Evolutionary conservation across 1,140 invertebrate species (phyloP), one percentile per base, ranked within the genome.

Genomic region (Temnothorax nylanderi): DNA sequence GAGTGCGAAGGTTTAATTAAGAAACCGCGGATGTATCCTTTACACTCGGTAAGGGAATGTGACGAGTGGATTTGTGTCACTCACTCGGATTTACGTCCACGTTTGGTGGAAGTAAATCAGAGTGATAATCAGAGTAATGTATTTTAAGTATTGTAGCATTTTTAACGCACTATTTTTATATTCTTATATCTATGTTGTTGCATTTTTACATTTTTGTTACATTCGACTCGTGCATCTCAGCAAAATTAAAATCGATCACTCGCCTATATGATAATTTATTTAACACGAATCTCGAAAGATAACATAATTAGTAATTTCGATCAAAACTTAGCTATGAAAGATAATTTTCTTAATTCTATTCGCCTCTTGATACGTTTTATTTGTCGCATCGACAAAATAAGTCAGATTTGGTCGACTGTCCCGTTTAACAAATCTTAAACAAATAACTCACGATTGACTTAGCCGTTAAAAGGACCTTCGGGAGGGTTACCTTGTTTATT

Each of bases 401-500:
- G n/a, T 2, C 8, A 58, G 21, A 60, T n/a, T 26, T 32, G 1
- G 8, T 32, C 13, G 4, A 60, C 13, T 16, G 5, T 32, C 11
- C 11, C 11, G 11, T 32, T 37, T 2, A 64, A 64, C 16, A 3
- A 56, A n/a, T 6, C 6, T 26, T 18, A 18, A 64, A 34, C 26
- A 3, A 11, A 58, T 7, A 7, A 21, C 7, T 26, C 26, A 26
- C 26, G 26, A 26, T 26, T 26, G 26, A 26, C 37, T 3, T 26
- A 60, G 21, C 58, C 11, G 10, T 64, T 7, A 32, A 60, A 16
- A 60, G 6, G 6, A 10, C 8, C 60, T 16, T 64, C 16, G 1
- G 47, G 26, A 3, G 8, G 10, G 3, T 92, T 92, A 97, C 96
- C 95, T 96, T 96, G 92, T 96, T 94, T 87, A 97, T 91, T 69